Evolutionary conservation across 2,888 invertebrate species (phyloP).

Genomic region (Limnephilus rhombicus): DNA sequence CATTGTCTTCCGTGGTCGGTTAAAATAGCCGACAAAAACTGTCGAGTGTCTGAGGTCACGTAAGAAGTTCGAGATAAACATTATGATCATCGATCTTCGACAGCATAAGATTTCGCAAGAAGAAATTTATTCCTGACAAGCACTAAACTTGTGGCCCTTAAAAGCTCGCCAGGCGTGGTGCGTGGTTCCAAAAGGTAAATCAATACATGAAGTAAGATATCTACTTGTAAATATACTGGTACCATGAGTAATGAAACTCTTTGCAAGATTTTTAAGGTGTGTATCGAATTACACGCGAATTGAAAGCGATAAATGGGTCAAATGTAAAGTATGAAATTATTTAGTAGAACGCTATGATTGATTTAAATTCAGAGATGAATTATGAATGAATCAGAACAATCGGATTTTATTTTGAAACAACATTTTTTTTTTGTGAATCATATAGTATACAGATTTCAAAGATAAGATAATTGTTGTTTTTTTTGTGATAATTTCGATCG

Average conservation of each 20-base stretch:
- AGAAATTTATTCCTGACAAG: background rate
- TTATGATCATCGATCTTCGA: background rate
- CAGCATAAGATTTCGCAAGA: background rate
- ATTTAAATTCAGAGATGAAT: background rate
- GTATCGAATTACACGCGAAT: background rate
- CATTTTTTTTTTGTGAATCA: background rate
- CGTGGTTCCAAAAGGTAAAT: background rate
- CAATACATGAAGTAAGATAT: background rate
- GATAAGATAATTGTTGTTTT: background rate
- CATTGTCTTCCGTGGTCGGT: background rate
- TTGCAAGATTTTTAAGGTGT: background rate
- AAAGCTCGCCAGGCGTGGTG: background rate
- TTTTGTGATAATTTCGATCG: background rate
- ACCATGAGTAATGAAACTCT: background rate
- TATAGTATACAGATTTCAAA: background rate
- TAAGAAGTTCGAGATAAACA: background rate
- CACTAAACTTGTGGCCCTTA: background rate
- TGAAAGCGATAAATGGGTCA: background rate
- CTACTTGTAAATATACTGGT: background rate
- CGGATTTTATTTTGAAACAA: background rate
- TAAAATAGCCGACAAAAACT: background rate
- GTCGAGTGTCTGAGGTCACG: background rate
- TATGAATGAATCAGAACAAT: background rate
- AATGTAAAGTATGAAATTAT: slow-evolving; percentile 11
- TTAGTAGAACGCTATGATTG: background rate